Base-by-base conservation (phyloP, 2,113 vertebrate species). In the Shinisaurus crocodilurus region DNA sequence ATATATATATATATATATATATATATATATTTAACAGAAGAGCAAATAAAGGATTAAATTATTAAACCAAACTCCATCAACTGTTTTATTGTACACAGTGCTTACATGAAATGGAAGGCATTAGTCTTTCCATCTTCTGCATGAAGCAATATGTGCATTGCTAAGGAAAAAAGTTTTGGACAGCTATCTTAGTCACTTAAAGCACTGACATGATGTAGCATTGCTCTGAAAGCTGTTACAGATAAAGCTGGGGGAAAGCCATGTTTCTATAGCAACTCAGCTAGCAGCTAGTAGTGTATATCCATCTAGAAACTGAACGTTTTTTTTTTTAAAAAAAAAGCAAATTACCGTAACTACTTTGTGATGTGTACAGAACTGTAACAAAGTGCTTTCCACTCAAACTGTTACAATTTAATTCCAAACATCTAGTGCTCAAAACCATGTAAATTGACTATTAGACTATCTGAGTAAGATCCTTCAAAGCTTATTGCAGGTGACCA, bases 231-330 rank as follows among this genome's bases (percentile, higher is more conserved):
- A 92, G 67, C 93, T 96, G 90, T 82, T 94, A 96, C 94, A 90
- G 95, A 92, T 93, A 95, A 94, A 96, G 93, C 89, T 89, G 89
- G 94, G 94, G 80, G 50, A 95, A 94, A 50, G 88, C 92, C 79
- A 82, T 18, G 95, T 97, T 97, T 90, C 96, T 95, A 96, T 96
- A 95, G 97, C 76, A 97, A 97, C 95, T 75, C 70, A 88, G n/a
- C 6, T 37, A 96, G 85, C 82, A 93, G 48, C 90, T 86, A 93
- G 63, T 88, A 94, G 37, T 54, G 92, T 29, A 34, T 50, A 90
- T 65, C 89, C 76, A 89, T 93, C 72, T 84, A 76, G 85, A 92
- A 86, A 83, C 84, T 43, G 85, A 92, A 91, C 90, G 88, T 1
- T 87, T 80, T 57, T 3, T 80, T 65, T 87, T 80, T 80, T 57